Evolutionary conservation across 2,113 vertebrate genomes (phyloP).

Genomic region (Morone chrysops): DNA sequence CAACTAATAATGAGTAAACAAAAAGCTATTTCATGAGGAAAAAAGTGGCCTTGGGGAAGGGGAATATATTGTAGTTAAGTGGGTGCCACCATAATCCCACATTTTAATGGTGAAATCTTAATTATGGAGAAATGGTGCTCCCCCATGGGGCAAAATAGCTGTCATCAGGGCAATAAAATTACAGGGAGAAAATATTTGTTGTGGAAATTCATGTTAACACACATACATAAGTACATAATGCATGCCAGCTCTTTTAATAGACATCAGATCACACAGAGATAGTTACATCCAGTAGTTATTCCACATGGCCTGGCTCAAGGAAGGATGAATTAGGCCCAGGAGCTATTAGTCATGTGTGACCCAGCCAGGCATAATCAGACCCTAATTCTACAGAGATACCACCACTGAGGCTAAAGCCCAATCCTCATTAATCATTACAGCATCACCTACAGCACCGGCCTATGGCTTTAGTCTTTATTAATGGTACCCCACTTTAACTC

Average conservation of each 20-base stretch:
- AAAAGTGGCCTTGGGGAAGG: slow-evolving; percentile 57
- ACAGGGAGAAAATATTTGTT: slow-evolving; percentile 36
- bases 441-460: slow-evolving; percentile 57
- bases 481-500: slow-evolving; percentile 57
- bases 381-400: slow-evolving; percentile 78
- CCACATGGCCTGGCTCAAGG: slow-evolving; percentile 49
- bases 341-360: slow-evolving; percentile 76
- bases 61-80: slow-evolving; percentile 57
- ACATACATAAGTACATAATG: slow-evolving; percentile 1
- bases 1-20: slow-evolving; percentile 71
- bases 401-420: slow-evolving; percentile 58
- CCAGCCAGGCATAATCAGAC: slow-evolving; percentile 75
- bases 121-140: slow-evolving; percentile 59
- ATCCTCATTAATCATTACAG: slow-evolving; percentile 74
- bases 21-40: slow-evolving; percentile 63
- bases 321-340: slow-evolving; percentile 66
- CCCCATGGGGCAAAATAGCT: slow-evolving; percentile 38
- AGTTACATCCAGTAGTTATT: slow-evolving; percentile 21
- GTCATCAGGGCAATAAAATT: slow-evolving; percentile 47
- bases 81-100: slow-evolving; percentile 42
- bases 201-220: slow-evolving; percentile 44
- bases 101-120: slow-evolving; percentile 69
- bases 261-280: slow-evolving; percentile 32
- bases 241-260: slow-evolving; percentile 10
- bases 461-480: slow-evolving; percentile 68